Conservation (phyloP, 2,113 vertebrate species). For the Spilogale gracilis region DNA sequence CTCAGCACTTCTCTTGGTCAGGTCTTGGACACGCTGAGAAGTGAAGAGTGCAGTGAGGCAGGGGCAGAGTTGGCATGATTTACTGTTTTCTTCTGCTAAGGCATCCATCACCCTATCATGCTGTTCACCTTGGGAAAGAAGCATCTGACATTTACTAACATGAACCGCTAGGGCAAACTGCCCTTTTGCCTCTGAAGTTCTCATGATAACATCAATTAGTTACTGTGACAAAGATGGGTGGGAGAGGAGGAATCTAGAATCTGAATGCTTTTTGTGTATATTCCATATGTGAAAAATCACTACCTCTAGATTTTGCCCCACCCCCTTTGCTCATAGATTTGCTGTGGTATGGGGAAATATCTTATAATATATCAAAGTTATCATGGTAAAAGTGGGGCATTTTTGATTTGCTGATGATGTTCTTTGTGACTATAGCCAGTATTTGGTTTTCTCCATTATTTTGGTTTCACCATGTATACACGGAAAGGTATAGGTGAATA, state of each 20-base stretch:
- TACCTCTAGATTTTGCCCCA: not conserved
- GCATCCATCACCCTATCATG: too few species aligned
- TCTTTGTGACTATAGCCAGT: not conserved
- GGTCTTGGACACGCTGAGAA: not conserved
- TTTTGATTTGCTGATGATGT: constrained; percentile 16
- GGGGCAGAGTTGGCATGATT: fast-evolving
- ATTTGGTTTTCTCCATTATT: not conserved
- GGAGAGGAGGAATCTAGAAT: not conserved
- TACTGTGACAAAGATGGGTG: not conserved
- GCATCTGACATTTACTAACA: not conserved
- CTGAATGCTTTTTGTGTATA: not conserved
- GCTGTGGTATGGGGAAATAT: not conserved
- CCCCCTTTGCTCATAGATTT: not conserved
- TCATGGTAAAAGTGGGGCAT: not conserved
- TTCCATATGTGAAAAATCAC: not conserved
- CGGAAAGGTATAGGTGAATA: not conserved
- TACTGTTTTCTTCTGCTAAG: not conserved
- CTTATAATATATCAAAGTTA: not conserved
- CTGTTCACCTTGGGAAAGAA: not conserved
- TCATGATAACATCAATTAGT: not conserved
- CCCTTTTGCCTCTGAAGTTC: not conserved
- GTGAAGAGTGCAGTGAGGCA: not conserved
- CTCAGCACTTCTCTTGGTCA: not conserved
- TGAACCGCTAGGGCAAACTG: not conserved
- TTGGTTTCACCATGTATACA: not conserved